Conservation (phyloP, 2,888 invertebrate species). For the Melanotus villosus region DNA sequence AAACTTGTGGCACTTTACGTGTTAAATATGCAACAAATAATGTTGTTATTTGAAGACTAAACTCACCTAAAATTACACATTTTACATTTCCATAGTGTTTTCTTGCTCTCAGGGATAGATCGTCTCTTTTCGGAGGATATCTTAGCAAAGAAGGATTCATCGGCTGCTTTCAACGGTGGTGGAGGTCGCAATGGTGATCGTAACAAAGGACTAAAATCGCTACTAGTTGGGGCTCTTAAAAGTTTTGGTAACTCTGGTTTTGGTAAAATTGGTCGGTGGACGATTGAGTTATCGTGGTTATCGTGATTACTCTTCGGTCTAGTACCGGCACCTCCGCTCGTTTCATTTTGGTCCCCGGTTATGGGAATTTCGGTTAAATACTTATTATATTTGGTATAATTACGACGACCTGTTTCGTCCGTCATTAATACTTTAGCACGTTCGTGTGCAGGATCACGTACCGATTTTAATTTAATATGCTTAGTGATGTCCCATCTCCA, state of each 20-base stretch:
- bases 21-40: too few species aligned
- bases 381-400: constrained; percentile 94
- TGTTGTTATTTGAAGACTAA: too few species aligned
- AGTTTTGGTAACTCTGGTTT: constrained; percentile 59
- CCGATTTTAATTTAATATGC: constrained; percentile 92
- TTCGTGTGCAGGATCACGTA: constrained; percentile 86
- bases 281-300: constrained; percentile 50
- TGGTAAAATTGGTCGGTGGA: constrained; percentile 51
- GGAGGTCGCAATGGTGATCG: constrained; percentile 66
- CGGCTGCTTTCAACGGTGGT: constrained; percentile 75
- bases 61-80: constrained; percentile 88
- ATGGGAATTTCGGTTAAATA: constrained; percentile 78
- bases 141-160: constrained; percentile 67
- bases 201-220: constrained; percentile 60
- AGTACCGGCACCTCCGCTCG: constrained; percentile 66
- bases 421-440: constrained; percentile 90
- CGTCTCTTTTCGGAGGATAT: constrained; percentile 65
- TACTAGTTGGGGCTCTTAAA: constrained; percentile 54
- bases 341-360: constrained; percentile 63
- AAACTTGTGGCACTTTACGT: too few species aligned
- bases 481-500: constrained; percentile 98
- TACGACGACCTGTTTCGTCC: constrained; percentile 90
- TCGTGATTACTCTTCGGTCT: constrained; percentile 59
- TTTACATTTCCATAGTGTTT: constrained; percentile 90
- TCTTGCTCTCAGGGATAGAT: constrained; percentile 74